Percentiles rank a stretch among this genome's conserved stretches.
Conservation (phyloP, 2,797 vertebrate species). For the Micrastur ruficollis region DNA sequence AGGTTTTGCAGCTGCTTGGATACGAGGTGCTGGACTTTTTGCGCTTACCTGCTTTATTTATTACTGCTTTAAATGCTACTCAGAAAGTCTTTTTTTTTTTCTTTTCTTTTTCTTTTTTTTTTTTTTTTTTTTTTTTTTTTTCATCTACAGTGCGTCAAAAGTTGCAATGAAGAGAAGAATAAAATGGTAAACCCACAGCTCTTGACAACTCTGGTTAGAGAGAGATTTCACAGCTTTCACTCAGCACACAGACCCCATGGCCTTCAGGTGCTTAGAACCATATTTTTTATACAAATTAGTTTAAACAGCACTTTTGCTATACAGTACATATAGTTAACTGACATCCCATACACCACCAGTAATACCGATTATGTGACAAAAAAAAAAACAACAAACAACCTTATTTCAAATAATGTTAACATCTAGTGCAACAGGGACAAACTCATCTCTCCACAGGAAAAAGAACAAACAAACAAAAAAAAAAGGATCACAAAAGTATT, state of each 20-base stretch:
- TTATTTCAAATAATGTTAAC: conserved; percentile 70
- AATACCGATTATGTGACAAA: conserved; percentile 58
- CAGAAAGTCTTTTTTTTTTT: not conserved
- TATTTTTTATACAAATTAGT: conserved; percentile 55
- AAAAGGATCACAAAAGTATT: conserved; percentile 51
- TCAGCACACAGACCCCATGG: conserved; percentile 4
- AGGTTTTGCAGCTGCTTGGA: conserved; percentile 34
- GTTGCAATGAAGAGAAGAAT: conserved; percentile 58
- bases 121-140: not conserved
- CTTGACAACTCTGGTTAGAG: conserved; percentile 68
- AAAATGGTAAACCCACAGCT: conserved; percentile 67
- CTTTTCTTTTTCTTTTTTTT: not conserved
- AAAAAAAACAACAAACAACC: not conserved
- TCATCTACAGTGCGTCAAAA: conserved; percentile 46
- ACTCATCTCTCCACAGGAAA: conserved; percentile 79
- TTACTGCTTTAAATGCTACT: conserved; percentile 62
- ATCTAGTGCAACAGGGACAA: conserved; percentile 79
- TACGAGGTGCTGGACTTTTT: conserved; percentile 19
- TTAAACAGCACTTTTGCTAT: conserved; percentile 72
- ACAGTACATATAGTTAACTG: conserved; percentile 61
- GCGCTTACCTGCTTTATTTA: conserved; percentile 41
- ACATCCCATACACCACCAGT: conserved; percentile 54
- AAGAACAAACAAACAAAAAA: conserved; percentile 46
- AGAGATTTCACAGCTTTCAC: conserved; percentile 78
- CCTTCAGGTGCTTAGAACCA: conserved; percentile 65